A percentile compares a stretch with the other conserved stretches of the same genome.
These are phyloP conservation scores for Metallyticus violacea DNA, from an alignment of 2,888 invertebrate species.

Conservation along the genomic window DNA sequence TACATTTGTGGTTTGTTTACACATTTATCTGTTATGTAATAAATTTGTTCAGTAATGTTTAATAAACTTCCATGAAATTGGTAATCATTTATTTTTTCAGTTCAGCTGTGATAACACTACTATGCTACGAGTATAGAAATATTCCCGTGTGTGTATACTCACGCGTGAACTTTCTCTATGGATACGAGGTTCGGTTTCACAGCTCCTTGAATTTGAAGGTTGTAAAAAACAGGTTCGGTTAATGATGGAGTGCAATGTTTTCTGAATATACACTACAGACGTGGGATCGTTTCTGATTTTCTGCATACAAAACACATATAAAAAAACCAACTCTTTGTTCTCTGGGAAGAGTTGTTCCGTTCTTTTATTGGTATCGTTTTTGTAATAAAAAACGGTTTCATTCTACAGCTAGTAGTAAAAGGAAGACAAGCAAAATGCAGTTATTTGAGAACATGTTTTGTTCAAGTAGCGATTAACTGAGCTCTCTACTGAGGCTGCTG, in stretches of 20 bases:
- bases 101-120: too few relatives aligned
- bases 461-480: background rate
- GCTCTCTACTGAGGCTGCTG: background rate
- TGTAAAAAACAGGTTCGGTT: background rate
- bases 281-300: background rate
- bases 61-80: background rate
- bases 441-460: background rate
- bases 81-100: background rate
- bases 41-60: too few relatives aligned
- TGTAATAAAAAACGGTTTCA: background rate
- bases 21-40: too few relatives aligned
- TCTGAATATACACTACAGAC: background rate
- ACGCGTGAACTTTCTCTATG: background rate
- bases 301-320: background rate
- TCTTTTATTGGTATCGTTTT: background rate
- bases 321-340: background rate
- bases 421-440: background rate
- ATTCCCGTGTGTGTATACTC: background rate
- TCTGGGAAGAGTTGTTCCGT: background rate
- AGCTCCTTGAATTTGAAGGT: background rate
- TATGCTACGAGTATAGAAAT: background rate
- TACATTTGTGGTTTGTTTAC: background rate
- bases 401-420: background rate
- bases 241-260: background rate
- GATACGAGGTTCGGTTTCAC: background rate